Evolutionary conservation across 2,797 vertebrate species (phyloP), one percentile per base, ranked within the genome.

Genomic region (Cichlasoma orientale): DNA sequence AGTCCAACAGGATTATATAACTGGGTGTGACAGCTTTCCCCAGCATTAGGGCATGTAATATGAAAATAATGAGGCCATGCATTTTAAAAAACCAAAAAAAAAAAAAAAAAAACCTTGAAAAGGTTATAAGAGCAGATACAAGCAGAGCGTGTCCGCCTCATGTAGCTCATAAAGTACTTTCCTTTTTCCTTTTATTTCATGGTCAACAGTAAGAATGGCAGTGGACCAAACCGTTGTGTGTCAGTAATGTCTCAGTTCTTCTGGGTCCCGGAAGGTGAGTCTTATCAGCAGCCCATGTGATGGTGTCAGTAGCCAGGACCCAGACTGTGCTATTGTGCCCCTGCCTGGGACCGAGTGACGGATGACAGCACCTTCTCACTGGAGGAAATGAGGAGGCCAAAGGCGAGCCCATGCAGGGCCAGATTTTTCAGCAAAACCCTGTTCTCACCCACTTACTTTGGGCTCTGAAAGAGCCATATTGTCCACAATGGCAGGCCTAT

Each of bases 211-310:
- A 55, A 73, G 74, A 84, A 89, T 90, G 86, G 86, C 90, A 86
- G 44, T 86, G 79, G 59, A 86, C 86, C 91, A 93, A 93, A 77
- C 86, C 55, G 86, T 91, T 90, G 89, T 93, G 83, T 94, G 88
- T 93, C 89, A 85, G 82, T 88, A 86, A 90, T 85, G 85, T 82
- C 86, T 92, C 79, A 86, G 88, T 82, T 91, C 87, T 90, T 80
- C 77, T 78, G 29, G 80, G 92, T 94, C 91, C 94, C 93, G 95
- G 95, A 96, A 95, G 94, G 92, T 91, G 91, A 94, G 92, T 88
- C 94, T 95, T 95, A 96, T 96, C 95, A 95, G 95, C 92, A 91
- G 85, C 78, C 88, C 89, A 89, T 88, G 93, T 87, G 91, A 92
- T 91, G 91, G 93, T 92, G 90, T 94, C 88, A 87, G 93, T 92